Percentiles rank a stretch among this genome's conserved stretches.
These are phyloP conservation scores for Lomographa bimaculata DNA, from an alignment of 2,888 invertebrate genomes.

Conservation along the genomic window DNA sequence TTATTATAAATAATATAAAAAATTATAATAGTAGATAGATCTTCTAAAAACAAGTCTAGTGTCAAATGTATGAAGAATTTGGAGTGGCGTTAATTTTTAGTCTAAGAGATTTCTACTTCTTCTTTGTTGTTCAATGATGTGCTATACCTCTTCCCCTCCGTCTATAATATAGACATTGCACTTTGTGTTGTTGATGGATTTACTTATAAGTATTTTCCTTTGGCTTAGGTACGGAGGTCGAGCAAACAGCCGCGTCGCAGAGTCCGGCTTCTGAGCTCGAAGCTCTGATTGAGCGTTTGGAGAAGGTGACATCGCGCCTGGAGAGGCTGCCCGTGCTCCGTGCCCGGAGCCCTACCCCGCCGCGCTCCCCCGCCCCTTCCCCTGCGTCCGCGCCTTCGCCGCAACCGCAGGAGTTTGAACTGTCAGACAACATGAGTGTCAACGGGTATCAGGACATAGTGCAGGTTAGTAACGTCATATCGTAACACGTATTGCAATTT, in stretches of 20 bases:
- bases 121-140: too few species aligned
- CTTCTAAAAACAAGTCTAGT: too few species aligned
- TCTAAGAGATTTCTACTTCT: too few species aligned
- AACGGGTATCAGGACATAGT: conserved; percentile 89
- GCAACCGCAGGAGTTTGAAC: conserved; percentile 41
- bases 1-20: too few species aligned
- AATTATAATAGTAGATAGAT: too few species aligned
- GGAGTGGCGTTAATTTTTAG: too few species aligned
- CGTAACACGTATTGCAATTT: too few species aligned
- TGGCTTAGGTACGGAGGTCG: conserved; percentile 72
- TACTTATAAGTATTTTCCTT: too few species aligned
- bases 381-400: conserved; percentile 48
- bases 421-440: conserved; percentile 86
- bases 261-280: conserved; percentile 85
- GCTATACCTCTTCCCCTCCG: too few species aligned
- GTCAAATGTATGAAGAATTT: too few species aligned
- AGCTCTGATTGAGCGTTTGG: conserved; percentile 88
- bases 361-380: conserved; percentile 57
- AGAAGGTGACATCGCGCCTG: conserved; percentile 88
- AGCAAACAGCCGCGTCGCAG: conserved; percentile 62
- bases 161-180: too few species aligned
- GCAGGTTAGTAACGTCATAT: conserved; percentile 54
- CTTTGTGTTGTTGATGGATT: too few species aligned
- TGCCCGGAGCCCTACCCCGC: conserved; percentile 53
- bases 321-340: conserved; percentile 81